Base-by-base conservation (phyloP, 2,888 invertebrate species). In the Lochmaea capreae region DNA sequence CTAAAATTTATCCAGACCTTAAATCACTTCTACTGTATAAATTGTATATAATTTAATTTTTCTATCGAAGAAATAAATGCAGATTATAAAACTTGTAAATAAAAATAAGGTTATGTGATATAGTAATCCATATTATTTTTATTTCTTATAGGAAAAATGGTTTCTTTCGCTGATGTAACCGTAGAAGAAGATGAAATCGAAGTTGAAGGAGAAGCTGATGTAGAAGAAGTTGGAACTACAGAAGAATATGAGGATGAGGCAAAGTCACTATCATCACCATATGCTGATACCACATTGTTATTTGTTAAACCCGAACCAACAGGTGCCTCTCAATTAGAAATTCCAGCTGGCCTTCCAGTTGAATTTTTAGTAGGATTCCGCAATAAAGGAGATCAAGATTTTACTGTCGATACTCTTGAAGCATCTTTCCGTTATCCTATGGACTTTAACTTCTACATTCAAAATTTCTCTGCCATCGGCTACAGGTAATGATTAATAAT, bases 371-470 rank as follows among this genome's bases (percentile, higher is more conserved):
- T 99, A 76, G 98, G 99, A 26, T 98, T 99, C 88, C 92, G 93
- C 70, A 99, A 99, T 90, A 96, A 96, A 85, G 99, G 98, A 65
- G 91, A 93, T 74, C 92, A 94, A 81, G 97, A 98, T 81, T 98
- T 98, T 84, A 88, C 94, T 33, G 92, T 99, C 26, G 98, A 99
- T 85, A 93, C 94, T 8, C 91, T 99, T 85, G 99, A 99, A 84
- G 98, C 98, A 0, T 98, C 99, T 0, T 98, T 99, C 92, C 94
- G 98, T 81, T 99, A 99, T 86, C 98, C 99, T 10, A 96, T 98
- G 94, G 99, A 99, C 88, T 99, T 97, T 89, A 97, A 94, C 80
- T 99, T 97, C 88, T 96, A 95, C 89, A 97, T 99, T 80, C 98
- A 99, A 88, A 99, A 99, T 89, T 99, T 99, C 89, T 97, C 98